phyloP scores from a whole-genome alignment of 2,888 invertebrate genomes.

The Troides helena region DNA sequence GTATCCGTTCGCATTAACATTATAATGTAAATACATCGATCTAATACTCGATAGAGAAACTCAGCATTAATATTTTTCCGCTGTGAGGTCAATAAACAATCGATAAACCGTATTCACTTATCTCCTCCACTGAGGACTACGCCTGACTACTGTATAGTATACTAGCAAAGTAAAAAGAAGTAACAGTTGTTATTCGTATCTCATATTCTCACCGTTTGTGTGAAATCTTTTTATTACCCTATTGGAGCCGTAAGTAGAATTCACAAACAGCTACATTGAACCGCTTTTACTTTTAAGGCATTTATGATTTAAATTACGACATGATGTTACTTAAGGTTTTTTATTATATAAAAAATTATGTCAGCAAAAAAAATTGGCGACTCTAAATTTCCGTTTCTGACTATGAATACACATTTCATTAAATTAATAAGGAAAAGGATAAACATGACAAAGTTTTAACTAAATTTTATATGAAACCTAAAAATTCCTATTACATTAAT shows the following conservation, averaged over 20 bases:
- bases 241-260: slow-evolving; percentile 6
- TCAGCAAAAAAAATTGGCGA: background rate
- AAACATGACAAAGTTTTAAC: no score
- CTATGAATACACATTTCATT: no score
- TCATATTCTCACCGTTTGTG: slow-evolving; percentile 23
- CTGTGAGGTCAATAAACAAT: no score
- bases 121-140: no score
- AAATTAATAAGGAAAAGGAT: no score
- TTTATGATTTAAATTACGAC: background rate
- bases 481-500: no score
- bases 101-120: no score
- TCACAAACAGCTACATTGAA: slow-evolving; percentile 10
- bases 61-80: no score
- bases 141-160: background rate
- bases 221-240: slow-evolving; percentile 24
- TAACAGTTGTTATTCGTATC: background rate
- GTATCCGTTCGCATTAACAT: no score
- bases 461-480: no score
- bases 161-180: background rate
- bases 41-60: no score
- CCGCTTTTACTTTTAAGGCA: slow-evolving; percentile 4
- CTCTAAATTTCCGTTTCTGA: background rate
- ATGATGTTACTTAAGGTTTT: background rate
- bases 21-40: no score
- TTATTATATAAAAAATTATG: background rate